phyloP scores from a whole-genome alignment of 2,888 invertebrate species.

The Boloria euphrosyne region DNA sequence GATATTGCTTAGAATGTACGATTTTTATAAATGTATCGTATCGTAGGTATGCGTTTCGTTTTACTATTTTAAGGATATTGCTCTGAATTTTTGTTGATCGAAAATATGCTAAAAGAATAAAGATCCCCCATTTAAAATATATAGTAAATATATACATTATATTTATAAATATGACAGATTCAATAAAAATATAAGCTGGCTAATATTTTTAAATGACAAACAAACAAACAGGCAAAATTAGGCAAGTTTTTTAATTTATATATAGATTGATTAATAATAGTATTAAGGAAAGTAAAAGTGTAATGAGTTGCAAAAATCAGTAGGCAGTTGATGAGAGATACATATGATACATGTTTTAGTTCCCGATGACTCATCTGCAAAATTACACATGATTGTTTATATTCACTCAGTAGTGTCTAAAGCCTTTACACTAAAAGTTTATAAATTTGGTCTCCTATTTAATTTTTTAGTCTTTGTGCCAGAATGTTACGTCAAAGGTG shows the following conservation, averaged over 20 bases:
- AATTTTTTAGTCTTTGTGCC: neutral
- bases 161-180: too few species aligned
- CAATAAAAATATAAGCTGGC: too few species aligned
- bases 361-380: constrained; percentile 23
- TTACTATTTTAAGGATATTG: too few species aligned
- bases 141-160: too few species aligned
- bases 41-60: constrained; percentile 20
- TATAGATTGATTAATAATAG: neutral
- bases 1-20: constrained; percentile 33
- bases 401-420: constrained; percentile 3
- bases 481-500: constrained; percentile 5
- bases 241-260: too few species aligned
- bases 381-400: constrained; percentile 3
- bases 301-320: constrained; percentile 22
- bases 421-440: neutral
- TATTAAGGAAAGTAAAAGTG: constrained; percentile 1
- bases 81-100: too few species aligned
- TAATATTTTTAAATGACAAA: too few species aligned
- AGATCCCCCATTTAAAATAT: too few species aligned
- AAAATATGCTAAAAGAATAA: too few species aligned
- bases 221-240: too few species aligned
- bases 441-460: neutral
- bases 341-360: constrained; percentile 20
- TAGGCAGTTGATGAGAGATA: constrained; percentile 14
- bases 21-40: constrained; percentile 22